Conservation (phyloP, 2,113 vertebrate species). For the Silurus glanis region DNA sequence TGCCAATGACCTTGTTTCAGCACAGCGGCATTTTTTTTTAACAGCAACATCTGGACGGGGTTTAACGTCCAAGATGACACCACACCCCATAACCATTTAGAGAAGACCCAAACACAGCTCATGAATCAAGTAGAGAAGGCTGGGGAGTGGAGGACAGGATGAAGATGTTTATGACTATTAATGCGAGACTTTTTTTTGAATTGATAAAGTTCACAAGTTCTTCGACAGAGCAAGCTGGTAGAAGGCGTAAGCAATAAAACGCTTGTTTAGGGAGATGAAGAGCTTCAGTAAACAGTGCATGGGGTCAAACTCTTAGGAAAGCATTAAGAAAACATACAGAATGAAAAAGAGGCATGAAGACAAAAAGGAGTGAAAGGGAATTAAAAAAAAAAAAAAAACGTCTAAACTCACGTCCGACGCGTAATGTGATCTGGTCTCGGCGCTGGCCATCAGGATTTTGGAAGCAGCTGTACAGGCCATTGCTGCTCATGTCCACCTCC, state of each 20-base stretch:
- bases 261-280: constrained; percentile 31
- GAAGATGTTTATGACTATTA: constrained; percentile 44
- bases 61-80: constrained; percentile 40
- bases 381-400: not conserved
- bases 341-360: constrained; percentile 10
- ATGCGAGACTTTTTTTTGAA: constrained; percentile 9
- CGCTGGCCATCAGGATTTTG: constrained; percentile 87
- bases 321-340: not conserved
- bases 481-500: constrained; percentile 79
- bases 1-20: constrained; percentile 29
- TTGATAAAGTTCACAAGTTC: constrained; percentile 1
- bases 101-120: constrained; percentile 22
- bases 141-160: constrained; percentile 7
- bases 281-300: constrained; percentile 11
- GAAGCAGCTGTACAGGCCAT: constrained; percentile 92
- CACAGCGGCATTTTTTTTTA: constrained; percentile 3
- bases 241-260: not conserved
- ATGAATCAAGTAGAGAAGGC: constrained; percentile 16
- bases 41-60: constrained; percentile 39
- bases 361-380: not conserved
- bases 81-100: constrained; percentile 17
- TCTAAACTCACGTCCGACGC: constrained; percentile 86
- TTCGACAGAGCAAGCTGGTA: not conserved
- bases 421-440: constrained; percentile 84
- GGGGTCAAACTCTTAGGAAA: constrained; percentile 18